Evolutionary conservation across 2,888 invertebrate species (phyloP).

Genomic region (Amaurobius ferox): DNA sequence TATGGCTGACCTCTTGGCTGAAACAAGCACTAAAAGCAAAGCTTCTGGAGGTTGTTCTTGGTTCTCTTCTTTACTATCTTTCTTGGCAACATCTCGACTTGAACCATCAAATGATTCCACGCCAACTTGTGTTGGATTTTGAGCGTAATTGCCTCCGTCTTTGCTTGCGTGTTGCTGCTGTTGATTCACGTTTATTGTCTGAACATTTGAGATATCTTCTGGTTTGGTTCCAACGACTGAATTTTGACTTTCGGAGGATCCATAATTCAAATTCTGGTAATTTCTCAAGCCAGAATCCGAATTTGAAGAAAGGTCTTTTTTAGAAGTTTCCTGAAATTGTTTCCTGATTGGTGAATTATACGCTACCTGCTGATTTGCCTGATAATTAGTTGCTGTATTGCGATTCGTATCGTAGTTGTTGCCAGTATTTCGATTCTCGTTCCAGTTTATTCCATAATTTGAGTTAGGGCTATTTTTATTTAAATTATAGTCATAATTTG

Average conservation of each 20-base stretch:
- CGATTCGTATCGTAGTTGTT: neutral
- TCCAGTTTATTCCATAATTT: no score
- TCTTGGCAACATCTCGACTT: neutral
- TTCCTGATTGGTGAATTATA: neutral
- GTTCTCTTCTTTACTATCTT: neutral
- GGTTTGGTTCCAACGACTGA: neutral
- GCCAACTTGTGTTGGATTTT: neutral
- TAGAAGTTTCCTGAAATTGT: neutral
- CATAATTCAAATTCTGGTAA: neutral
- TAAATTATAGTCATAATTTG: no score
- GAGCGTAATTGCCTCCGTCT: neutral
- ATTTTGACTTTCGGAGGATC: neutral
- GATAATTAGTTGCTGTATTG: neutral
- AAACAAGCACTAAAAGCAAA: constrained; percentile 37
- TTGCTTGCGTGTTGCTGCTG: no score
- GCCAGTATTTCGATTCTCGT: no score
- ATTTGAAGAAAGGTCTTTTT: neutral
- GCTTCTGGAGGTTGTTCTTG: constrained; percentile 26
- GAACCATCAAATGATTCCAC: neutral
- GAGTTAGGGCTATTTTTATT: no score
- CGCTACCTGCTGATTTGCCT: neutral
- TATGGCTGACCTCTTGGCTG: constrained; percentile 17
- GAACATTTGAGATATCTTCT: neutral
- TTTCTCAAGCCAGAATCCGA: neutral
- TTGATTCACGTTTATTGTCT: neutral